phyloP scores from a whole-genome alignment of 2,797 vertebrate genomes.

The Lophura swinhoii region DNA sequence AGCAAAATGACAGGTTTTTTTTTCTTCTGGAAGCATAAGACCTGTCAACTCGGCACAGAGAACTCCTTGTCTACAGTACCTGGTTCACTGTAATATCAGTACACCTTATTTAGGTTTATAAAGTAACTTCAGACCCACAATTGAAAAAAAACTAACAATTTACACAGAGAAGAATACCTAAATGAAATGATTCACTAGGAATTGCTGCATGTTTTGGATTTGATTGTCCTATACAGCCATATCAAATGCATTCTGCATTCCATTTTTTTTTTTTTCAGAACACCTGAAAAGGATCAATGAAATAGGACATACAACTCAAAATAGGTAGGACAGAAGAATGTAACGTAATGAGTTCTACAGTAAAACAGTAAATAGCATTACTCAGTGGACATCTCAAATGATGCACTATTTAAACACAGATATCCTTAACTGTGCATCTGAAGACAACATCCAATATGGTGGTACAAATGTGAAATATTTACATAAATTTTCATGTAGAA shows the following conservation, averaged over 20 bases:
- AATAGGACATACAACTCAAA: neutral
- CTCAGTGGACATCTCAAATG: neutral
- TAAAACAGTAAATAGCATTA: neutral
- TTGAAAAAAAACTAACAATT: neutral
- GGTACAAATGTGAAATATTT: neutral
- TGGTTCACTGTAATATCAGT: neutral
- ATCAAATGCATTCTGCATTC: accelerated
- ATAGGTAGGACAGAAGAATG: neutral
- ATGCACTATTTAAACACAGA: neutral
- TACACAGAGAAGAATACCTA: neutral
- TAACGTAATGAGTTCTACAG: neutral
- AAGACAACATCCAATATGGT: neutral
- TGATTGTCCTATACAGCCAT: accelerated
- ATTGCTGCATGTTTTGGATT: accelerated
- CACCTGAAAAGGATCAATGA: neutral
- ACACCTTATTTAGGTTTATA: neutral
- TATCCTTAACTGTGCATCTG: neutral
- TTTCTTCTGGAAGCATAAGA: neutral
- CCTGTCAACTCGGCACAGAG: neutral
- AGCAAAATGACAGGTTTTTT: neutral
- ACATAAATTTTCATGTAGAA: neutral
- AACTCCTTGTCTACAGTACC: neutral
- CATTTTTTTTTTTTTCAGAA: neutral
- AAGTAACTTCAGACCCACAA: neutral
- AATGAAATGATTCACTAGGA: neutral